phyloP scores from a whole-genome alignment of 2,888 invertebrate genomes.

The Brachylomia viminalis region DNA sequence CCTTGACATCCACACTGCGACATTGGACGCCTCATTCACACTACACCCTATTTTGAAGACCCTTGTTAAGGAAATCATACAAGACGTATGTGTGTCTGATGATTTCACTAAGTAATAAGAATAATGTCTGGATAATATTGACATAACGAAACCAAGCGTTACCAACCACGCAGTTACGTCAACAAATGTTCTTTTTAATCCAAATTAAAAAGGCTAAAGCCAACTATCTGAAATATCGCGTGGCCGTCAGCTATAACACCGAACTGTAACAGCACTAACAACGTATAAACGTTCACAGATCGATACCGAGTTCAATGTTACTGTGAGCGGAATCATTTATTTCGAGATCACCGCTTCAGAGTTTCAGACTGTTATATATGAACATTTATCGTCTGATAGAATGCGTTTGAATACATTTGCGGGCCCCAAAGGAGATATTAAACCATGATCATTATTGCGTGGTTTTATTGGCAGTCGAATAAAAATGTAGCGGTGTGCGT shows the following conservation, averaged over 20 bases:
- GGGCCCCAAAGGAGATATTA: slow-evolving; percentile 68
- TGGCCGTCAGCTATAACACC: slow-evolving; percentile 47
- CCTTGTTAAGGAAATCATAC: slow-evolving; percentile 1
- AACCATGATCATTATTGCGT: slow-evolving; percentile 73
- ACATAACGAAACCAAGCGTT: slow-evolving; percentile 32
- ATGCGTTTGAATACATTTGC: slow-evolving; percentile 75
- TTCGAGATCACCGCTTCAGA: slow-evolving; percentile 31
- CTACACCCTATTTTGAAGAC: slow-evolving; percentile 16
- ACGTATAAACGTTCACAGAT: slow-evolving; percentile 50
- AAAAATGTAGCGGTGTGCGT: slow-evolving; percentile 71
- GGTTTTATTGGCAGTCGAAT: slow-evolving; percentile 76
- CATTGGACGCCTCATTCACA: slow-evolving; percentile 44
- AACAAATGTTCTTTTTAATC: slow-evolving; percentile 25
- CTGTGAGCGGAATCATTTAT: slow-evolving; percentile 23
- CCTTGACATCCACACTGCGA: slow-evolving; percentile 57
- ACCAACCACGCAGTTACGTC: slow-evolving; percentile 47
- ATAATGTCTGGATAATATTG: not conserved
- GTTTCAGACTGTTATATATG: slow-evolving; percentile 13
- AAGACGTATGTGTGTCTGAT: not conserved
- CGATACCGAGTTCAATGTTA: slow-evolving; percentile 59
- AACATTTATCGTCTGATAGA: slow-evolving; percentile 58
- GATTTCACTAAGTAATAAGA: not conserved
- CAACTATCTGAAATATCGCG: slow-evolving; percentile 44
- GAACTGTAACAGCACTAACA: slow-evolving; percentile 40
- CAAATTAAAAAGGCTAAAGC: slow-evolving; percentile 52